Evolutionary conservation across 1,140 invertebrate genomes (phyloP).

Genomic region (Listronotus oregonensis): DNA sequence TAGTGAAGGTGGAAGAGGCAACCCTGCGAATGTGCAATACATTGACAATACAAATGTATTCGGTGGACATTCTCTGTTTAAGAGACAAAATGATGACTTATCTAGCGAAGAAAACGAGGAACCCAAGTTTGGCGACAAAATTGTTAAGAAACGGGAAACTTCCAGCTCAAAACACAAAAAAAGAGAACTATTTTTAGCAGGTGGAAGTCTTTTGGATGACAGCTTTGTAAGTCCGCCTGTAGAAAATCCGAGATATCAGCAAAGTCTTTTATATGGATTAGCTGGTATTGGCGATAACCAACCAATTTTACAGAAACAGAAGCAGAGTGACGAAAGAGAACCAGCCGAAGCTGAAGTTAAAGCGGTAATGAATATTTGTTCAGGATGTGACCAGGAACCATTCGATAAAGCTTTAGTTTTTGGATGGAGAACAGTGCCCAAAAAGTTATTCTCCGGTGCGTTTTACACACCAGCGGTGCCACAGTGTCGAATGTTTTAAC

Average conservation of each 20-base stretch:
- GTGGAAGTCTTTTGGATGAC: slow-evolving; percentile 71
- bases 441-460: slow-evolving; percentile 74
- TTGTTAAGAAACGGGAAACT: slow-evolving; percentile 56
- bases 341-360: slow-evolving; percentile 81
- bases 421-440: slow-evolving; percentile 73
- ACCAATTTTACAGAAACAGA: slow-evolving; percentile 61
- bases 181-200: slow-evolving; percentile 65
- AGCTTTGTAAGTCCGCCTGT: slow-evolving; percentile 54
- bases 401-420: slow-evolving; percentile 77
- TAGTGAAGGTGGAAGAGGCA: slow-evolving; percentile 54
- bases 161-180: slow-evolving; percentile 61
- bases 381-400: slow-evolving; percentile 72
- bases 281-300: slow-evolving; percentile 69
- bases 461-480: slow-evolving; percentile 69
- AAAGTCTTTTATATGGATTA: slow-evolving; percentile 64
- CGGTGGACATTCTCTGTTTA: slow-evolving; percentile 60
- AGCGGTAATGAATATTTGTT: slow-evolving; percentile 76
- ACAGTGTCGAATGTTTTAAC: slow-evolving; percentile 73
- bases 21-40: slow-evolving; percentile 55
- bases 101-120: slow-evolving; percentile 4
- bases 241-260: slow-evolving; percentile 52
- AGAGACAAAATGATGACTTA: slow-evolving; percentile 56
- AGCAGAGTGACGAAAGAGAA: slow-evolving; percentile 71
- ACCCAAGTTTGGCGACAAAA: slow-evolving; percentile 56
- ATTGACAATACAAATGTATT: slow-evolving; percentile 57